phyloP scores from a whole-genome alignment of 2,888 invertebrate species.

The Pollenia griseotomentosa region DNA sequence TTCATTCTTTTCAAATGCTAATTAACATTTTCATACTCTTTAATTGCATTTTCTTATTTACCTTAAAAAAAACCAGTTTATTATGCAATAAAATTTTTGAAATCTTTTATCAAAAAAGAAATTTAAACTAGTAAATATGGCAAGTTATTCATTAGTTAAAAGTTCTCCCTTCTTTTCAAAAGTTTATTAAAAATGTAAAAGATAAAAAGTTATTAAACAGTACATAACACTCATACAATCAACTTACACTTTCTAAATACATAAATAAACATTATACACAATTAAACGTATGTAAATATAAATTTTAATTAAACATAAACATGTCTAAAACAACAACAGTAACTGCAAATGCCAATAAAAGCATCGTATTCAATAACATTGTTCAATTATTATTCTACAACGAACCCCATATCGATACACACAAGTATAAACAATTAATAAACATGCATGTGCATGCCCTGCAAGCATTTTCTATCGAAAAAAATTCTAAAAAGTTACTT shows the following conservation, averaged over 20 bases:
- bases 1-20: too few species aligned
- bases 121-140: too few species aligned
- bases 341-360: slow-evolving; percentile 27
- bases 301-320: slow-evolving; percentile 22
- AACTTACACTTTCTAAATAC: background rate
- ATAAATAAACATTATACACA: slow-evolving; percentile 27
- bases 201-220: too few species aligned
- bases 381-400: slow-evolving; percentile 26
- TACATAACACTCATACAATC: background rate
- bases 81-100: too few species aligned
- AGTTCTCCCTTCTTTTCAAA: too few species aligned
- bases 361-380: slow-evolving; percentile 34
- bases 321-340: background rate
- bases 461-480: too few species aligned
- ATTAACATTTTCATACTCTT: too few species aligned
- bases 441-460: background rate
- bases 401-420: background rate
- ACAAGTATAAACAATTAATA: slow-evolving; percentile 32
- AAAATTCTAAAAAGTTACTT: too few species aligned
- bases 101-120: too few species aligned
- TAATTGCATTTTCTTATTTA: too few species aligned
- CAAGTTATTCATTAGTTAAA: too few species aligned
- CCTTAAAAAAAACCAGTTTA: too few species aligned
- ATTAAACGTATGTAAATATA: slow-evolving; percentile 21
- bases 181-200: background rate